phyloP scores from a whole-genome alignment of 2,113 vertebrate species.

The Oncorhynchus keta region DNA sequence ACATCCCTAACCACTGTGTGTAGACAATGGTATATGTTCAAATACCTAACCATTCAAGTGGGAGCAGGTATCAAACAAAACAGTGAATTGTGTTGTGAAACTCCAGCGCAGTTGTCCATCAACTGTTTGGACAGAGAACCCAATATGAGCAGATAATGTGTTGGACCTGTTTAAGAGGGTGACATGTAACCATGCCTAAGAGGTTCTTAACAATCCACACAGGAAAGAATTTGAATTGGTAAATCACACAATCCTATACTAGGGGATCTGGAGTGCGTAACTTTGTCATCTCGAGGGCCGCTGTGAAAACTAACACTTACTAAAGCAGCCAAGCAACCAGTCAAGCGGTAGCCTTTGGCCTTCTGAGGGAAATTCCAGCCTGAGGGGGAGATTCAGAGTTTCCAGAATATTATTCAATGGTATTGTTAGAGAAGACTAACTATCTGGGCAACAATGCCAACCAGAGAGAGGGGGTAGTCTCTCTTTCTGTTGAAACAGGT shows the following conservation, averaged over 20 bases:
- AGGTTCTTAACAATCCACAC: slow-evolving; percentile 60
- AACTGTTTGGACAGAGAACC: background rate
- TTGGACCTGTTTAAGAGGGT: slow-evolving; percentile 22
- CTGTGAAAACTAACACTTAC: slow-evolving; percentile 69
- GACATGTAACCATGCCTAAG: slow-evolving; percentile 43
- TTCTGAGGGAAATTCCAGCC: slow-evolving; percentile 65
- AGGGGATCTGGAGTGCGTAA: slow-evolving; percentile 65
- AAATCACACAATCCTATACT: slow-evolving; percentile 58
- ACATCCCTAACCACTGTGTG: too few species aligned
- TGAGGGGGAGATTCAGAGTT: slow-evolving; percentile 62
- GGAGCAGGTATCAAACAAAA: background rate
- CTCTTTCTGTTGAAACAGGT: background rate
- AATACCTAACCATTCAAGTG: background rate
- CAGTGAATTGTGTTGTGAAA: background rate
- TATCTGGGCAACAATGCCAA: slow-evolving; percentile 39
- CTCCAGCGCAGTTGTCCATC: slow-evolving; percentile 3
- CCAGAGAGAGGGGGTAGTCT: background rate
- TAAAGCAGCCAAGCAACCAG: slow-evolving; percentile 55
- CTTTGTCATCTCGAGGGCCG: slow-evolving; percentile 67
- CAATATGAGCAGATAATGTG: background rate
- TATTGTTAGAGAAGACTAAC: slow-evolving; percentile 52
- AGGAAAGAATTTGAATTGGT: slow-evolving; percentile 63
- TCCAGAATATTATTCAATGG: slow-evolving; percentile 49
- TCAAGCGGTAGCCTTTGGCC: slow-evolving; percentile 55
- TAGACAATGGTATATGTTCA: background rate